Evolutionary conservation across 1,140 invertebrate species (phyloP).

Genomic region (Chlorops oryzae): DNA sequence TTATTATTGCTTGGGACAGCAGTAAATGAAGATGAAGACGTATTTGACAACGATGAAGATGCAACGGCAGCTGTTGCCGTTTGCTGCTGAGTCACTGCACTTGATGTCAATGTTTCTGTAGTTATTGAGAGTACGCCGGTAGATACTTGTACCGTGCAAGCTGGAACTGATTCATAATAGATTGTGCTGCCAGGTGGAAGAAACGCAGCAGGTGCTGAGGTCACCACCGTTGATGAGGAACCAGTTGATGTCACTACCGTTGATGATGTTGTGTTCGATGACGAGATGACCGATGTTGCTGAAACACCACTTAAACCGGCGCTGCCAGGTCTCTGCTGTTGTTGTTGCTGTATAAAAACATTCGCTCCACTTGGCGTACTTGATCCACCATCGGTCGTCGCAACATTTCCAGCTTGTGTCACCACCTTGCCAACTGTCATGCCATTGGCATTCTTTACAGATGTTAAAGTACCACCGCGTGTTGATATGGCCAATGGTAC

Average conservation of each 20-base stretch:
- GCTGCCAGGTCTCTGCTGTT: conserved; percentile 7
- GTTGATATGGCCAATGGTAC: conserved; percentile 38
- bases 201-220: conserved; percentile 17
- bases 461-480: conserved; percentile 36
- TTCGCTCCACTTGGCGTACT: conserved; percentile 21
- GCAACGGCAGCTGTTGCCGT: conserved; percentile 14
- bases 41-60: no score
- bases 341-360: conserved; percentile 26
- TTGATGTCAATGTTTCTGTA: conserved; percentile 39
- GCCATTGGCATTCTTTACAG: conserved; percentile 36
- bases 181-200: conserved; percentile 31
- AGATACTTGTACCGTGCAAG: conserved; percentile 27
- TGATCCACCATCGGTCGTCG: neutral
- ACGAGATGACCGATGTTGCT: neutral
- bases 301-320: conserved; percentile 16
- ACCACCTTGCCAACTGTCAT: conserved; percentile 43
- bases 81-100: conserved; percentile 33
- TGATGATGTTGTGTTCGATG: conserved; percentile 15
- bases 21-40: no score
- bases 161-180: conserved; percentile 44
- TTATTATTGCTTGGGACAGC: conserved; percentile 1
- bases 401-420: conserved; percentile 24
- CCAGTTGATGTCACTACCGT: conserved; percentile 8
- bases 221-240: conserved; percentile 15
- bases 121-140: conserved; percentile 41